These are phyloP conservation scores for Cynopterus sphinx DNA, from an alignment of 2,797 vertebrate genomes.

Conservation along the genomic window DNA sequence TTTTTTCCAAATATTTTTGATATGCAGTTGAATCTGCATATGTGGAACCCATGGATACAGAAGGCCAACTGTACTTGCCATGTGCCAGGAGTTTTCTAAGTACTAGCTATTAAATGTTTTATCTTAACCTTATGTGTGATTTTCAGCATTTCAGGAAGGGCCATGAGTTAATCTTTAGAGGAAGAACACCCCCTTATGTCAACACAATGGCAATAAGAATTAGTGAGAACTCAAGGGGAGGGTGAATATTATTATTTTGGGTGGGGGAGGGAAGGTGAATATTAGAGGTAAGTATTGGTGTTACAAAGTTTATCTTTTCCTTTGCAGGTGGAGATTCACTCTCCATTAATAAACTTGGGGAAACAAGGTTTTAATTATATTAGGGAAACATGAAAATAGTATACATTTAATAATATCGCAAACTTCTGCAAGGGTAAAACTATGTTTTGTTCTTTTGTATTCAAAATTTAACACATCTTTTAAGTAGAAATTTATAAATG, in stretches of 20 bases:
- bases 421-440: background rate
- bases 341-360: background rate
- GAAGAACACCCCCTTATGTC: background rate
- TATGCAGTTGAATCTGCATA: background rate
- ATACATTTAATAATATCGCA: background rate
- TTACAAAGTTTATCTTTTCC: background rate
- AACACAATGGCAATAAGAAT: background rate
- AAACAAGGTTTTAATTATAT: background rate
- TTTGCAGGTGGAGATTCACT: background rate
- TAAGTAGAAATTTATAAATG: conserved; percentile 41
- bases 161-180: background rate
- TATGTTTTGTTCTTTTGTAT: background rate
- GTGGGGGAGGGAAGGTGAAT: background rate
- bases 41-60: background rate
- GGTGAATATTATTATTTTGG: background rate
- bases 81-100: background rate
- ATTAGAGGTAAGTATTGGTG: background rate
- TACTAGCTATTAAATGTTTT: background rate
- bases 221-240: background rate
- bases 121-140: background rate
- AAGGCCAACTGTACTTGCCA: background rate
- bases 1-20: background rate
- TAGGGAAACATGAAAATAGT: background rate
- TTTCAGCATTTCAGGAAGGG: background rate
- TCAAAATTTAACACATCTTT: background rate